These are phyloP conservation scores for Pseudocheirus occidentalis DNA, from an alignment of 2,797 vertebrate genomes.

Conservation along the genomic window DNA sequence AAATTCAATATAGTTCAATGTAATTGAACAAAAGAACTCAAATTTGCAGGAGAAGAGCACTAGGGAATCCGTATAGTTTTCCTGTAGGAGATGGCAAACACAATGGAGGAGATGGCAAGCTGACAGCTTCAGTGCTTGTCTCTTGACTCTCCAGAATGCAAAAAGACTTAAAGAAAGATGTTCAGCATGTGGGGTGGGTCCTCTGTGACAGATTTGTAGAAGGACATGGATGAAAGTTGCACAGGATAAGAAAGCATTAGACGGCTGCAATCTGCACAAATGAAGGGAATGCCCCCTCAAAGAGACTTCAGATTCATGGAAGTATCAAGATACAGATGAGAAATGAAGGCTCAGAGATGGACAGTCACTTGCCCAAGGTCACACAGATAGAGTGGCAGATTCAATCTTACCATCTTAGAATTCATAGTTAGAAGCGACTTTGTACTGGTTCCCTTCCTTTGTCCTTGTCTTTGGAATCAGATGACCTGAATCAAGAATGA, in stretches of 20 bases:
- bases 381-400: neutral
- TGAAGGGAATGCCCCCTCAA: neutral
- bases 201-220: neutral
- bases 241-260: neutral
- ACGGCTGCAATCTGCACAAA: neutral
- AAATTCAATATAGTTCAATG: neutral
- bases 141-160: neutral
- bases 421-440: neutral
- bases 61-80: neutral
- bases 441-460: neutral
- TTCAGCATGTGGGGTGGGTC: neutral
- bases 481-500: neutral
- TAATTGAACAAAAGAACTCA: neutral
- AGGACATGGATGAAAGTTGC: neutral
- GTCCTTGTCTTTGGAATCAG: neutral
- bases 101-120: neutral
- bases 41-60: neutral
- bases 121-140: neutral
- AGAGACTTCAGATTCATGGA: neutral
- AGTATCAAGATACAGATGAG: neutral
- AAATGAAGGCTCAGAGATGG: neutral
- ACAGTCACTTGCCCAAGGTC: neutral
- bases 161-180: neutral
- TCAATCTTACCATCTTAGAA: neutral
- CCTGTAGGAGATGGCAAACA: neutral